Base-by-base conservation (phyloP, 1,140 invertebrate genomes). In the Drosophila tropicalis region DNA sequence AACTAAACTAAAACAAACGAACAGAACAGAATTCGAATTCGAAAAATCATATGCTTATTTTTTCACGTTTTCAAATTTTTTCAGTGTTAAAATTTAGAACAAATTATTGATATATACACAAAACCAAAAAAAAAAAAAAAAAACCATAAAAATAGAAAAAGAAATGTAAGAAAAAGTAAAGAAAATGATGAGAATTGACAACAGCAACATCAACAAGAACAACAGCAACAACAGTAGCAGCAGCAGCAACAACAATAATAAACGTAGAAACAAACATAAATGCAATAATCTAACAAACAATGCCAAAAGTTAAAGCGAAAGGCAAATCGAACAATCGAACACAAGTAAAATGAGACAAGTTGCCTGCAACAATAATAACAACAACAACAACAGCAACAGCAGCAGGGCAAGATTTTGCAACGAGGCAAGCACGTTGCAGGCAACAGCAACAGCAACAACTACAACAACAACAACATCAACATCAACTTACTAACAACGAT, bases 321-420 rank as follows among this genome's bases (percentile, higher is more conserved):
- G 47, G 58, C 64, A 44, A 61, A 73, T 54, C 61, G 62, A 71
- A 54, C 63, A 76, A 67, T 51, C 63, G 78, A 80, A 80, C 44
- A 63, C 32, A 71, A 66, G 61, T 79, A 86, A 90, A 85, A 89
- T 90, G 81, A 83, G 62, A 25, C 60, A 47, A 69, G 62, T 74
- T 34, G 55, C 67, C 78, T 78, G 72, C 81, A 71, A 63, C 66
- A 40, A 40, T 56, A 62, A 57, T 70, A 76, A 47, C 62, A 72
- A 51, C 15, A 72, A 17, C 13, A 70, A 22, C 44, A 51, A 29
- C 61, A 62, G 62, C 64, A 69, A 61, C 69, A 70, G 13, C 54
- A 64, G 51, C 60, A 66, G 44, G 44, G 7, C 44, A 51, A 22
- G 17, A 22, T 22, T 51, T 51, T 19, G 44, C 44, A 51, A 51